Percentiles rank a stretch among this genome's conserved stretches.
Evolutionary conservation across 2,113 vertebrate species (phyloP).

Genomic region (Bettongia penicillata): DNA sequence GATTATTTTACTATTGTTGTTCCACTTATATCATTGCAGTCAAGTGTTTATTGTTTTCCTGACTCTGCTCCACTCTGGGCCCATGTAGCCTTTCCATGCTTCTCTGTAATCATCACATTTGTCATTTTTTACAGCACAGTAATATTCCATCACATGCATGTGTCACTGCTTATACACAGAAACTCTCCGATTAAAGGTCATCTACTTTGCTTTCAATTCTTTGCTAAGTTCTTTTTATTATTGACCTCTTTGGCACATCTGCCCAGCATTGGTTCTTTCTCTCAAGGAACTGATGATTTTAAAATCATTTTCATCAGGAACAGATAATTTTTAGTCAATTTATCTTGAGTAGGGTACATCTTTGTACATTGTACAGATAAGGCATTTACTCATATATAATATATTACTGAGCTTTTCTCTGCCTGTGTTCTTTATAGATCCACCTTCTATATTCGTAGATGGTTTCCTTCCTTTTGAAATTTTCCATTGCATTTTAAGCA

Average conservation of each 20-base stretch:
- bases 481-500: neutral
- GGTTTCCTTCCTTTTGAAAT: neutral
- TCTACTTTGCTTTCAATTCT: neutral
- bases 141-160: too few species aligned
- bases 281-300: too few species aligned
- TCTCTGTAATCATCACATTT: neutral
- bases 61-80: neutral
- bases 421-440: rapidly evolving
- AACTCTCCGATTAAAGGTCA: neutral
- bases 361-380: neutral
- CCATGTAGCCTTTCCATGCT: neutral
- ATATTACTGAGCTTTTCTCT: neutral
- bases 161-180: neutral
- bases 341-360: neutral
- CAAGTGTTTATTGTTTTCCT: neutral
- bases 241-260: too few species aligned
- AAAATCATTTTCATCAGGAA: too few species aligned
- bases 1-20: neutral
- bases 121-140: too few species aligned
- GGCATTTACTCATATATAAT: neutral
- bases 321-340: neutral
- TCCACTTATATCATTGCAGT: neutral
- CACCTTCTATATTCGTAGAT: neutral
- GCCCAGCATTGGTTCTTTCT: too few species aligned
- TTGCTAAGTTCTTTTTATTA: too few species aligned